Conservation (phyloP, 2,113 vertebrate genomes). For the Myrmophylax atrothorax region DNA sequence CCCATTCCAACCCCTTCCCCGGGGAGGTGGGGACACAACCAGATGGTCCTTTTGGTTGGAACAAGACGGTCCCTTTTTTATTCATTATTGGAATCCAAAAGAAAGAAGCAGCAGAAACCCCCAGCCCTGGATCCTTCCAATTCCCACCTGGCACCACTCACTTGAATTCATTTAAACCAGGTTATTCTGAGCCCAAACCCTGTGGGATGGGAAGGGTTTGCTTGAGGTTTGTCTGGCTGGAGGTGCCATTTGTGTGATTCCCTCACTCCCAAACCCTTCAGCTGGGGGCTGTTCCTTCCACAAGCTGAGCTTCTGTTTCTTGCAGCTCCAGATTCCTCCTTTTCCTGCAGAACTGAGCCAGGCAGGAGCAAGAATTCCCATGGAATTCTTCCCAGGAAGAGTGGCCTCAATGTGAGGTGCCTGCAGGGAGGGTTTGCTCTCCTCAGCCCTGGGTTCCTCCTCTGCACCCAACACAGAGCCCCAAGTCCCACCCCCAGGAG, state of each 20-base stretch:
- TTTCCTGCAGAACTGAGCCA: neutral
- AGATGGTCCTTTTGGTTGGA: neutral
- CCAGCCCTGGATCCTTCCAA: neutral
- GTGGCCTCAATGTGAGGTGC: neutral
- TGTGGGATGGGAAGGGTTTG: fast-evolving
- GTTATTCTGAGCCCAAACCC: fast-evolving
- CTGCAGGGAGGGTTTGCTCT: neutral
- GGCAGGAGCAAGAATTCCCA: neutral
- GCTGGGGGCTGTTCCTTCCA: fast-evolving
- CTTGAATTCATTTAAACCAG: neutral
- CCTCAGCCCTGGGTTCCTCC: neutral
- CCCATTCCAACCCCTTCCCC: neutral
- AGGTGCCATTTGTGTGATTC: fast-evolving
- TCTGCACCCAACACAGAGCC: neutral
- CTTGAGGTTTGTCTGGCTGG: neutral
- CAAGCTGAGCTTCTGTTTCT: fast-evolving
- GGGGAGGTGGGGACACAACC: neutral
- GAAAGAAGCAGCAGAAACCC: fast-evolving
- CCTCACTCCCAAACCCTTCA: neutral
- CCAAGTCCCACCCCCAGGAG: neutral
- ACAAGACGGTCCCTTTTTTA: neutral
- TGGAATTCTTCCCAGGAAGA: fast-evolving
- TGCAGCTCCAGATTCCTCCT: neutral
- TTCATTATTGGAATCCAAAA: fast-evolving
- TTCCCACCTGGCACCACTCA: fast-evolving